Base-by-base conservation (phyloP, 2,113 vertebrate genomes). In the Thunnus maccoyii region DNA sequence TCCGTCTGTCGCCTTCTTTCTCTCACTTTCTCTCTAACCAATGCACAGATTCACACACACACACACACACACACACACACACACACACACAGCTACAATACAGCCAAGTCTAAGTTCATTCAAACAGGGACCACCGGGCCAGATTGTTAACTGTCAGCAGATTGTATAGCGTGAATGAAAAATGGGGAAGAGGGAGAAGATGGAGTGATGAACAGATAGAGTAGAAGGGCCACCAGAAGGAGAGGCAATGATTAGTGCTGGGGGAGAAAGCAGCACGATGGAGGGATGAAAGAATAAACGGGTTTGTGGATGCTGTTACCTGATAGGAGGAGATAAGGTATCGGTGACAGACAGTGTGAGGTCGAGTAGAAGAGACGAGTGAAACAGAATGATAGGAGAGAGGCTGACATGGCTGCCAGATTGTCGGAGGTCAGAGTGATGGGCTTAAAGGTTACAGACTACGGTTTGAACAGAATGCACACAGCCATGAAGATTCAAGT, bases 281-380 rank as follows among this genome's bases (percentile, higher is more conserved):
- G 72, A 75, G 79, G 68, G 78, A 51, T 75, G 83, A 82, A 76
- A 83, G 81, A 75, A 83, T 83, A 86, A 86, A 81, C 1, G 61
- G 68, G 72, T 66, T 57, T 76, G 72, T 63, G 82, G 79, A 80
- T 68, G 70, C 78, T 79, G 88, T 89, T 75, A 93, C 83, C 72
- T n/a, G 90, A 92, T 90, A 85, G 86, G 36, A 61, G 32, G 20
- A 88, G 90, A 91, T 92, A 85, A 69, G 83, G 83, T 90, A 68
- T 87, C 76, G 75, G 70, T 74, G 76, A 82, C 88, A 82, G 75
- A 82, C 84, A 78, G 73, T 22, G 75, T 58, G 88, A 70, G 90
- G 87, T 75, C 46, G 36, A 78, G 74, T 18, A 80, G 77, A 78
- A 82, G 77, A 72, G 67, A 44, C n/a, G 16, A 54, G 58, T 16